Base-by-base conservation (phyloP, 2,888 invertebrate genomes). In the Volucella zonaria region DNA sequence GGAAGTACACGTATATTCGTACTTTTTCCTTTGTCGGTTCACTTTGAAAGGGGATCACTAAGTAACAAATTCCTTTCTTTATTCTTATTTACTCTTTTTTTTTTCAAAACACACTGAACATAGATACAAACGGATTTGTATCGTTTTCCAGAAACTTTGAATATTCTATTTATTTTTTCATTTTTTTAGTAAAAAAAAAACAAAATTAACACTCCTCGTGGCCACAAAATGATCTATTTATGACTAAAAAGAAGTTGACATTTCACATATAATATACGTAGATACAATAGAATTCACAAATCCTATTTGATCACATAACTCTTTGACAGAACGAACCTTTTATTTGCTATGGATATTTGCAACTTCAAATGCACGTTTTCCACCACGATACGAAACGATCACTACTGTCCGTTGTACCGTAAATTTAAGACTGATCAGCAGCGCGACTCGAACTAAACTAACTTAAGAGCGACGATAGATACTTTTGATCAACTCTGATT, bases 391-490 rank as follows among this genome's bases (percentile, higher is more conserved):
- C 40, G 3, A 59, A 40, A 6, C 23, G 43, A 59, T 23, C 8
- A 49, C 10, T 15, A 49, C 47, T 42, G 71, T 47, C 52, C 40
- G 61, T 45, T 43, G 43, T n/a, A 31, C 18, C 52, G 75, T 66
- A 75, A 61, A 38, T 43, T 71, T 2, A 31, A 59, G 75, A 71
- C 83, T 76, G 75, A 80, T 71, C 83, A 43, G 59, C 40, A 61
- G 43, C 40, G 61, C 70, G 67, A 43, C 54, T 80, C 79, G 49
- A 59, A 61, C 49, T 62, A 8, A 62, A 80, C 75, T 83, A 76
- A 67, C 61, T 80, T 80, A 67, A 83, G 75, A 80, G 75, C 52
- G 47, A 15, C 66, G 12, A 23, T 67, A 66, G 70, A 62, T 75
- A 61, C 40, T 31, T 31, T 31, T 31, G 31, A 31, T 31, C 31